Percentiles rank a stretch among this genome's conserved stretches.
Evolutionary conservation across 2,113 vertebrate genomes (phyloP).

Genomic region (Sakesphorus luctuosus): DNA sequence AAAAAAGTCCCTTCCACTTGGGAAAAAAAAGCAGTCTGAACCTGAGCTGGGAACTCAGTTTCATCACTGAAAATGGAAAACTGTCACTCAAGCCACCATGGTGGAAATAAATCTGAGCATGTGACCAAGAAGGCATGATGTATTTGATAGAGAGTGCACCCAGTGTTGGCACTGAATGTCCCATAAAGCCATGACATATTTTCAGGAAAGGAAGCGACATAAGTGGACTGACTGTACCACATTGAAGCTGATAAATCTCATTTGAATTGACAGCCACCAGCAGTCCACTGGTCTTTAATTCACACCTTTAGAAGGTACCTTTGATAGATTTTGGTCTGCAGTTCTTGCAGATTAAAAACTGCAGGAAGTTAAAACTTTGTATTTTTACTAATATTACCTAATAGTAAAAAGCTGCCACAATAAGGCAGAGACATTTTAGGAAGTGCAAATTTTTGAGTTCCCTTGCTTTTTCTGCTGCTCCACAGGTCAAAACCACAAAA

Average conservation of each 20-base stretch:
- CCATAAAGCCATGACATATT: fast-evolving
- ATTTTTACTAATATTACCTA: neutral
- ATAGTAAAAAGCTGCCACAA: neutral
- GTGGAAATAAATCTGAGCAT: neutral
- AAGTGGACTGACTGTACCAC: neutral
- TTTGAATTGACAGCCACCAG: neutral
- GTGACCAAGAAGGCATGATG: neutral
- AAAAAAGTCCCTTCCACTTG: neutral
- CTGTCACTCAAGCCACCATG: neutral
- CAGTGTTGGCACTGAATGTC: neutral
- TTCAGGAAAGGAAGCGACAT: neutral
- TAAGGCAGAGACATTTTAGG: neutral
- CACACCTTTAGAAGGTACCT: neutral
- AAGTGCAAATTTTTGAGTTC: neutral
- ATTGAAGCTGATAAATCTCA: neutral
- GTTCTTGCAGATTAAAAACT: neutral
- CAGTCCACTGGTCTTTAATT: neutral
- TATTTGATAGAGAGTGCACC: neutral
- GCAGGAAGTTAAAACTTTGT: neutral
- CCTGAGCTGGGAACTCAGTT: neutral
- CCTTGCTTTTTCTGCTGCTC: neutral
- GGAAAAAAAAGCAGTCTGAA: neutral
- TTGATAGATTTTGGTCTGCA: neutral
- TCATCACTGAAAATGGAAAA: neutral
- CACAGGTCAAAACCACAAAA: neutral